A percentile compares a stretch with the other conserved stretches of the same genome.
Evolutionary conservation across 2,888 invertebrate genomes (phyloP).

Genomic region (Hydrotaea diabolus): DNA sequence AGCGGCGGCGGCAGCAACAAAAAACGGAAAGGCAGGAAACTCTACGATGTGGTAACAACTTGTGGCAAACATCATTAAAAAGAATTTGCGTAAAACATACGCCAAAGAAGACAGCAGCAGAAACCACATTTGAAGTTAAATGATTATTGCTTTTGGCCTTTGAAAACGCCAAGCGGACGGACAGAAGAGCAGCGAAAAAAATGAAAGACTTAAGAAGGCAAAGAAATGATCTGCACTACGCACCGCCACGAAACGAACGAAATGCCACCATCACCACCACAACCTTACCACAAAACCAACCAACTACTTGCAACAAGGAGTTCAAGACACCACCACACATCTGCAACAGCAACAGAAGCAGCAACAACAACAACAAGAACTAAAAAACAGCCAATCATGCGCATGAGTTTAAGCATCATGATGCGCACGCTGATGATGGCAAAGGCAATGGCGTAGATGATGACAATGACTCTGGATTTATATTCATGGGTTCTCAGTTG

Average conservation of each 20-base stretch:
- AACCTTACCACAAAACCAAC: constrained; percentile 37
- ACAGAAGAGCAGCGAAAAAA: background rate
- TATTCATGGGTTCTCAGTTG: background rate
- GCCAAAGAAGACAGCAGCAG: constrained; percentile 33
- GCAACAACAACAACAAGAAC: background rate
- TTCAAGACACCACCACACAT: background rate
- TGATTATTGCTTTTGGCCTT: constrained; percentile 59
- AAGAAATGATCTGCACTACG: constrained; percentile 54
- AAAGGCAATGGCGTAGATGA: constrained; percentile 50
- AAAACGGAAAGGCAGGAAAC: constrained; percentile 39
- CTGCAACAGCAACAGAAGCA: no score
- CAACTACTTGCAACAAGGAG: constrained; percentile 43
- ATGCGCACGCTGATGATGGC: constrained; percentile 20
- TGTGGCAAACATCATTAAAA: constrained; percentile 66
- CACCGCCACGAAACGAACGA: background rate
- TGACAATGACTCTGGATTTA: constrained; percentile 36
- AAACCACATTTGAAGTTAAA: constrained; percentile 60
- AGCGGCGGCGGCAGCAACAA: constrained; percentile 20
- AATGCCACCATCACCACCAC: constrained; percentile 15
- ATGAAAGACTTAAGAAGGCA: background rate
- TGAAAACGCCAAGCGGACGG: background rate
- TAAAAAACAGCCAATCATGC: constrained; percentile 56
- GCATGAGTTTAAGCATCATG: constrained; percentile 51
- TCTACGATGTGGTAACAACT: constrained; percentile 61
- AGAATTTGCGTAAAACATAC: constrained; percentile 46